Percentiles rank a stretch among this genome's conserved stretches.
phyloP scores from a whole-genome alignment of 37 sponge, comb jelly and placozoan genomes.

The Aplysina aerophoba region DNA sequence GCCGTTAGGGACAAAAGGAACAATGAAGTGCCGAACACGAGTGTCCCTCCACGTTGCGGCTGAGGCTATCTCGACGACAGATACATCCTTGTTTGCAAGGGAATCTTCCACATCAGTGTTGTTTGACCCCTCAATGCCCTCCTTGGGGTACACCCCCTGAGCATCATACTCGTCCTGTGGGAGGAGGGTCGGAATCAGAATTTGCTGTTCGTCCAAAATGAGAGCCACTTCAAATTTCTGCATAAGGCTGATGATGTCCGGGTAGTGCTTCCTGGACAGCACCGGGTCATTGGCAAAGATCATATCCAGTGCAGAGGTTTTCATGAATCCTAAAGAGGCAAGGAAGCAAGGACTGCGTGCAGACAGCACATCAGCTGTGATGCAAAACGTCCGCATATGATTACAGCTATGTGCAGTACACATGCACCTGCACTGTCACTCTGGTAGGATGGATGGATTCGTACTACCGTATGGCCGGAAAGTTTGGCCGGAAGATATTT shows the following conservation, averaged over 20 bases:
- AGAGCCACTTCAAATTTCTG: conserved; percentile 84
- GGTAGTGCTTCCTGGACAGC: background rate
- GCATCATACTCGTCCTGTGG: conserved; percentile 53
- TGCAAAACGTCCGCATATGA: no score
- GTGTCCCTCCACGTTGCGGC: conserved; percentile 39
- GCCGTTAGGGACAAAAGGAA: conserved; percentile 80
- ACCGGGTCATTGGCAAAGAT: conserved; percentile 36
- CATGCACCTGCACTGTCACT: no score
- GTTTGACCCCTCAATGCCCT: no score
- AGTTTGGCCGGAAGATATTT: no score
- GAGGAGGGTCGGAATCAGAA: conserved; percentile 85
- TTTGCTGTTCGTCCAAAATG: conserved; percentile 38
- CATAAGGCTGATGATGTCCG: conserved; percentile 65
- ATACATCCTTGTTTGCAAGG: background rate
- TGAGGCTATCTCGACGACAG: background rate
- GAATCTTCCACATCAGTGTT: no score
- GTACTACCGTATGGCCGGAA: no score
- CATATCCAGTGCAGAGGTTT: conserved; percentile 24
- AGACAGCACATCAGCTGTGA: no score
- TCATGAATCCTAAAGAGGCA: conserved; percentile 58
- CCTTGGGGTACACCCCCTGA: conserved; percentile 30
- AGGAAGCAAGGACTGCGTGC: no score
- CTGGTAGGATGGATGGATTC: no score
- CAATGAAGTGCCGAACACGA: conserved; percentile 51
- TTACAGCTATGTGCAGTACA: no score